Conservation (phyloP, 2,113 vertebrate genomes). For the pig (Sus scrofa) region T2T-Sscrofa CM000826.6:117996501-117997000, state of each 20-base stretch:
- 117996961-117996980: neutral
- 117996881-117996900: neutral
- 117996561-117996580: neutral
- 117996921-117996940: neutral
- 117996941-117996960: neutral
- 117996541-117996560: neutral
- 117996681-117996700: neutral
- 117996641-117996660: neutral
- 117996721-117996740: neutral
- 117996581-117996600: slow-evolving; percentile 8
- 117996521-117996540: neutral
- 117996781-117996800: neutral
- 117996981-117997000: neutral
- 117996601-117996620: neutral
- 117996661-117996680: neutral
- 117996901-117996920: neutral
- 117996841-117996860: neutral
- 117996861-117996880: neutral
- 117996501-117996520: neutral
- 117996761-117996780: neutral
- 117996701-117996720: neutral
- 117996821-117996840: neutral
- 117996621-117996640: neutral
- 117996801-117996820: neutral
- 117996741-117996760: slow-evolving; percentile 6